Conservation (phyloP, 1,140 invertebrate species). For the Meloidogyne exigua region DNA sequence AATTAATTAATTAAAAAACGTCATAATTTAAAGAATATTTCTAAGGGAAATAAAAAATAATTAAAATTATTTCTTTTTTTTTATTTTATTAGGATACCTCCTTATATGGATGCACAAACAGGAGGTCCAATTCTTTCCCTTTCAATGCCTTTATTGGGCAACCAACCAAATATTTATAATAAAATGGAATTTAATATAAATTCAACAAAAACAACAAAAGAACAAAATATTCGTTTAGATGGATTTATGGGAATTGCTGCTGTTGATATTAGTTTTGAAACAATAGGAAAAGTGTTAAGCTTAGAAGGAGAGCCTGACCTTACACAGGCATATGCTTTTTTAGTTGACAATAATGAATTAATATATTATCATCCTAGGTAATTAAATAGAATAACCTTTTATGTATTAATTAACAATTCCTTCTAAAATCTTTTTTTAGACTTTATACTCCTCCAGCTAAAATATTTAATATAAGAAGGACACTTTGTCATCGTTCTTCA, state of each 20-base stretch:
- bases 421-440: slow-evolving; percentile 4
- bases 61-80: too few species aligned
- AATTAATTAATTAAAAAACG: background rate
- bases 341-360: slow-evolving; percentile 63
- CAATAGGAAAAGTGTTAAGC: slow-evolving; percentile 22
- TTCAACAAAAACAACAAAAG: too few species aligned
- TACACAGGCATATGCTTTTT: slow-evolving; percentile 49
- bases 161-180: slow-evolving; percentile 4
- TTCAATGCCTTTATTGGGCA: slow-evolving; percentile 54
- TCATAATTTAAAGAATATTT: slow-evolving; percentile 17
- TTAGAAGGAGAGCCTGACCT: slow-evolving; percentile 19
- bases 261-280: slow-evolving; percentile 47
- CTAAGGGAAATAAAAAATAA: too few species aligned
- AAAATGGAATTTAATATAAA: background rate
- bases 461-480: slow-evolving; percentile 52
- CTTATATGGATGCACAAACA: slow-evolving; percentile 61
- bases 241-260: slow-evolving; percentile 52
- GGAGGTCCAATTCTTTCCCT: slow-evolving; percentile 51
- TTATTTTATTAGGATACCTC: too few species aligned
- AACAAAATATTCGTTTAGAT: slow-evolving; percentile 7
- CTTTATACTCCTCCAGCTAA: slow-evolving; percentile 45
- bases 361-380: slow-evolving; percentile 56
- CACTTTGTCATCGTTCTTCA: slow-evolving; percentile 56
- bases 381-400: background rate
- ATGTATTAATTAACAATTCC: too few species aligned